Conservation (phyloP, 30 jellyfish, hydroid and myxozoan species). For the Chrysaora quinquecirrha region DNA sequence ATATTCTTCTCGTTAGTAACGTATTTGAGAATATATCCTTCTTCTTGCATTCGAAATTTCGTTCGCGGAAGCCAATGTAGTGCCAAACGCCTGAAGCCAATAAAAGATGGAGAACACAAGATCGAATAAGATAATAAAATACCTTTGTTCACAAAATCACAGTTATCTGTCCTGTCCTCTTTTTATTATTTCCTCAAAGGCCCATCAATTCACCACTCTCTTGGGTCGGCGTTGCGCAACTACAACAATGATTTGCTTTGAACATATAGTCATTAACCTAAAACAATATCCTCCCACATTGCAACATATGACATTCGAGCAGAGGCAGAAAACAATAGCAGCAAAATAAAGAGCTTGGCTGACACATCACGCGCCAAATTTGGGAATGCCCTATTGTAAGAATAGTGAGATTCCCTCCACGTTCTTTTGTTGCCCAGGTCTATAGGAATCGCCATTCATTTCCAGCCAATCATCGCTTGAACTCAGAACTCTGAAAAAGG, state of each 20-base stretch:
- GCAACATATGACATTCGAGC: conserved; percentile 82
- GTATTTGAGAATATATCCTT: too few species aligned
- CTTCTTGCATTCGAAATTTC: too few species aligned
- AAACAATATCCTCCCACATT: conserved; percentile 82
- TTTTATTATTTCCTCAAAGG: too few species aligned
- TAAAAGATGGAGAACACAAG: background rate
- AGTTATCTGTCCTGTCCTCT: too few species aligned
- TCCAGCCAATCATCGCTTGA: conserved; percentile 50
- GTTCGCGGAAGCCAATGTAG: conserved; percentile 15
- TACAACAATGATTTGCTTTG: conserved; percentile 28
- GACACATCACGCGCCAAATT: conserved; percentile 91
- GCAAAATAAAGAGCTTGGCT: conserved; percentile 59
- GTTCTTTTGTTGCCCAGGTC: too few species aligned
- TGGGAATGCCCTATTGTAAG: conserved; percentile 72
- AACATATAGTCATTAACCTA: conserved; percentile 50
- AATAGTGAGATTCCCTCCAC: conserved; percentile 29
- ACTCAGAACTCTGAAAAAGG: conserved; percentile 27
- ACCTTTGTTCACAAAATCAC: too few species aligned
- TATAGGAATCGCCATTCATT: conserved; percentile 49
- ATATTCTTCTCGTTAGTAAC: too few species aligned
- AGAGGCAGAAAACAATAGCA: conserved; percentile 50
- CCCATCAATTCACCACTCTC: too few species aligned
- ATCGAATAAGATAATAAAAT: too few species aligned
- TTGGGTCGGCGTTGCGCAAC: conserved; percentile 87
- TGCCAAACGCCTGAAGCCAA: conserved; percentile 17